phyloP scores from a whole-genome alignment of 2,888 invertebrate species.

The Eueremaeus valkanovi region DNA sequence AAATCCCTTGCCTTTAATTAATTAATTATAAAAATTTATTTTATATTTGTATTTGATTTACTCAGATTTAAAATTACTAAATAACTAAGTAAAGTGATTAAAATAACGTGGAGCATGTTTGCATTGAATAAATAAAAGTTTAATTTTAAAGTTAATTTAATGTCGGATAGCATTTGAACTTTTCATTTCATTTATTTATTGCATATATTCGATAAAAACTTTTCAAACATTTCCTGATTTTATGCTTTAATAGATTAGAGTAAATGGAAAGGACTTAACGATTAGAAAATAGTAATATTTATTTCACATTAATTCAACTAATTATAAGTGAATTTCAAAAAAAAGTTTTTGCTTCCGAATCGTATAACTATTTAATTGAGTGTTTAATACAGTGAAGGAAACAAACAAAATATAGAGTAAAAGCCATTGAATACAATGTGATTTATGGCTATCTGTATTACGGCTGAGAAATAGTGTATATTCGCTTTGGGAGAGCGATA shows the following conservation, averaged over 20 bases:
- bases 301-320: slow-evolving; percentile 8
- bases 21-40: no score
- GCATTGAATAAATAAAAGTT: no score
- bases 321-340: neutral
- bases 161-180: no score
- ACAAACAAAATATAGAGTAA: no score
- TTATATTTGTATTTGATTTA: no score
- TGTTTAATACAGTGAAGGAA: slow-evolving; percentile 17
- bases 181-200: no score
- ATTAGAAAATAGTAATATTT: neutral
- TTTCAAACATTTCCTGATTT: no score
- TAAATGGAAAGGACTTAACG: neutral
- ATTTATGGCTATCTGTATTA: slow-evolving; percentile 26
- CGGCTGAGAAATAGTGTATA: neutral
- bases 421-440: slow-evolving; percentile 20
- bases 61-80: no score
- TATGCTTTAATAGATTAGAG: neutral
- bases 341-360: neutral
- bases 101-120: no score
- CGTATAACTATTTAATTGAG: slow-evolving; percentile 19
- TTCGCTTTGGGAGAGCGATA: neutral
- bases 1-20: no score
- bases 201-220: neutral
- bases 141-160: no score
- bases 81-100: no score